Evolutionary conservation across 2,797 vertebrate species (phyloP).

Genomic region (Varecia variegata): DNA sequence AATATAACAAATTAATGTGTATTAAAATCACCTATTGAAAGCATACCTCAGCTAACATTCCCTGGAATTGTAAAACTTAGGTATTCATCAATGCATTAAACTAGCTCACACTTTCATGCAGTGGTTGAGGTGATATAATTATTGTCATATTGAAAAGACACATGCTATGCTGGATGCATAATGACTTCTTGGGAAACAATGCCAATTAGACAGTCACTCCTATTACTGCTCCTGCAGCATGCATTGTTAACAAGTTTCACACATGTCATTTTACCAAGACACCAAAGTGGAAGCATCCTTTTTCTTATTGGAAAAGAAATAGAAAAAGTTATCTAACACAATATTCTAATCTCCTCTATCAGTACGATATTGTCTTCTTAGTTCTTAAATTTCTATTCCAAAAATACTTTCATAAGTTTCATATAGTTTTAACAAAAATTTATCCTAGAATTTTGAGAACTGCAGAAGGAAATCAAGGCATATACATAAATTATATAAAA

Average conservation of each 20-base stretch:
- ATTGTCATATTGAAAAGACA: slow-evolving; percentile 60
- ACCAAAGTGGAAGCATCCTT: not conserved
- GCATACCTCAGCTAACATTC: slow-evolving; percentile 51
- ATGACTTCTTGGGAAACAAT: slow-evolving; percentile 56
- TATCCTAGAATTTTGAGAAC: not conserved
- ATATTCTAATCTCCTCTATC: not conserved
- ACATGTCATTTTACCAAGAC: not conserved
- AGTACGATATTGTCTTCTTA: not conserved
- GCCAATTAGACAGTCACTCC: slow-evolving; percentile 47
- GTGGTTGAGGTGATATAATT: slow-evolving; percentile 55
- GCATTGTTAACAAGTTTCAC: slow-evolving; percentile 9
- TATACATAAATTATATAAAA: not conserved
- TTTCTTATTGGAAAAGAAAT: not conserved
- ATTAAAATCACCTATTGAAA: slow-evolving; percentile 60
- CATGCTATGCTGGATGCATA: slow-evolving; percentile 40
- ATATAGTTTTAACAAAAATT: not conserved
- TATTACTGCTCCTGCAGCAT: not conserved
- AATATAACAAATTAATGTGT: slow-evolving; percentile 59
- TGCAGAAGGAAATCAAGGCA: not conserved
- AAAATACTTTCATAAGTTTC: not conserved
- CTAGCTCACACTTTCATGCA: not conserved
- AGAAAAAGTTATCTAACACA: not conserved
- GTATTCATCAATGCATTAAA: slow-evolving; percentile 36
- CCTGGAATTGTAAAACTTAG: slow-evolving; percentile 54
- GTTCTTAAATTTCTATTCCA: not conserved